Conservation (phyloP, 2,888 invertebrate genomes). For the Amphiduros pacificus region DNA sequence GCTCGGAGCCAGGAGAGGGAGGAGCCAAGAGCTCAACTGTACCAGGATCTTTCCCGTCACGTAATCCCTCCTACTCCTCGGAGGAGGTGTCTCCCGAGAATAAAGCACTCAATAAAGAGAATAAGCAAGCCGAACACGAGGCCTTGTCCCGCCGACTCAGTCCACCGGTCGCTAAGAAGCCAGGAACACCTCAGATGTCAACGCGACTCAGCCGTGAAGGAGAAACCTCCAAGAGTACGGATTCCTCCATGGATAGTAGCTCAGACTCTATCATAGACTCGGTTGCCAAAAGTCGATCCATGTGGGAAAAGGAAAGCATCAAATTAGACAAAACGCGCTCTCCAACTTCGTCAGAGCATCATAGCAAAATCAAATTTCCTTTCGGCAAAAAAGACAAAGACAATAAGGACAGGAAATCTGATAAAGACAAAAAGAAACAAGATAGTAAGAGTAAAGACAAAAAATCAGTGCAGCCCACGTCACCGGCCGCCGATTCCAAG, state of each 20-base stretch:
- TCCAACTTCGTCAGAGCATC: no score
- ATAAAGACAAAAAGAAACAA: constrained; percentile 7
- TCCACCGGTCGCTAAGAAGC: constrained; percentile 73
- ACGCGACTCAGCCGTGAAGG: background rate
- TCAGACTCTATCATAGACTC: constrained; percentile 19
- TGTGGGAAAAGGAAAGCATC: no score
- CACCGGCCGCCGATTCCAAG: background rate
- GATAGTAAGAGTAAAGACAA: no score
- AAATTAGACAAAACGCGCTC: no score
- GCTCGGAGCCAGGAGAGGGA: background rate
- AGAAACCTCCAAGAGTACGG: background rate
- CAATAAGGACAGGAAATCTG: background rate
- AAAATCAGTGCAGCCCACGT: background rate
- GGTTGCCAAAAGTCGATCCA: constrained; percentile 11
- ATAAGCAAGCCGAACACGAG: no score
- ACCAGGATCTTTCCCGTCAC: constrained; percentile 11
- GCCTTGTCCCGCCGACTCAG: no score
- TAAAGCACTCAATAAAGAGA: no score
- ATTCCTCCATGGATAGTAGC: background rate
- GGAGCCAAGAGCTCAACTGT: background rate
- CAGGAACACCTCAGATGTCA: constrained; percentile 39
- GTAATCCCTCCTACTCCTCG: constrained; percentile 26
- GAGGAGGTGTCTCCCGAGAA: constrained; percentile 23
- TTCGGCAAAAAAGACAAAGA: constrained; percentile 9
- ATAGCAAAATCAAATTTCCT: constrained; percentile 8